Conservation (phyloP, 2,888 invertebrate species). For the Hedychridium roseum region DNA sequence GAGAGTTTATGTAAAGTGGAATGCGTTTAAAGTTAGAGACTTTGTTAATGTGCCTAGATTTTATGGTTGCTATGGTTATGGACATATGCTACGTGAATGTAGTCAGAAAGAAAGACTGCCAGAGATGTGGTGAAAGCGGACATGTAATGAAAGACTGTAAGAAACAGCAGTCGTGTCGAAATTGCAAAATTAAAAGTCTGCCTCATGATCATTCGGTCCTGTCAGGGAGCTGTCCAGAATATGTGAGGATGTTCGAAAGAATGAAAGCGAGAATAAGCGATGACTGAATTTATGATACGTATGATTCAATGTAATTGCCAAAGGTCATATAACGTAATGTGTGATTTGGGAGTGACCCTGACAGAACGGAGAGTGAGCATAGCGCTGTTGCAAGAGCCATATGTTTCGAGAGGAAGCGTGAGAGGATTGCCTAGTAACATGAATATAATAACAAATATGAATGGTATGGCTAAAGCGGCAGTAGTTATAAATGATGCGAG, state of each 20-base stretch:
- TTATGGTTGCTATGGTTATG: conserved; percentile 7
- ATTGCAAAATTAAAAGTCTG: conserved; percentile 5
- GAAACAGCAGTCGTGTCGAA: conserved; percentile 3
- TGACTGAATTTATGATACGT: neutral
- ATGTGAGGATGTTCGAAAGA: neutral
- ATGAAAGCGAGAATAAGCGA: neutral
- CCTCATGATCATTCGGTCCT: conserved; percentile 1
- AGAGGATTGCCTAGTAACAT: neutral
- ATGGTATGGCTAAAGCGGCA: conserved; percentile 1
- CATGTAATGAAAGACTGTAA: conserved; percentile 7
- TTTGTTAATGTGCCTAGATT: conserved; percentile 1
- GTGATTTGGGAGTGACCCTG: conserved; percentile 5
- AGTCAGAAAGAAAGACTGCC: conserved; percentile 5
- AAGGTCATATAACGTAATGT: conserved; percentile 6
- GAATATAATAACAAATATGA: neutral
- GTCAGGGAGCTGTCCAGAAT: neutral
- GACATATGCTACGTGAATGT: conserved; percentile 9
- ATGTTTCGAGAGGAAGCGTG: neutral
- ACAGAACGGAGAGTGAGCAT: conserved; percentile 4
- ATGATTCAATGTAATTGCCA: conserved; percentile 9
- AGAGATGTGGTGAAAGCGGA: conserved; percentile 9
- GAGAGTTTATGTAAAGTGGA: conserved; percentile 4
- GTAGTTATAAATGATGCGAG: neutral
- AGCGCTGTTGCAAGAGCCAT: conserved; percentile 10
- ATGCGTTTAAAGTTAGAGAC: neutral